A percentile compares a stretch with the other conserved stretches of the same genome.
These are phyloP conservation scores for Pan paniscus DNA, from an alignment of 2,113 vertebrate species.

Conservation along the genomic window DNA sequence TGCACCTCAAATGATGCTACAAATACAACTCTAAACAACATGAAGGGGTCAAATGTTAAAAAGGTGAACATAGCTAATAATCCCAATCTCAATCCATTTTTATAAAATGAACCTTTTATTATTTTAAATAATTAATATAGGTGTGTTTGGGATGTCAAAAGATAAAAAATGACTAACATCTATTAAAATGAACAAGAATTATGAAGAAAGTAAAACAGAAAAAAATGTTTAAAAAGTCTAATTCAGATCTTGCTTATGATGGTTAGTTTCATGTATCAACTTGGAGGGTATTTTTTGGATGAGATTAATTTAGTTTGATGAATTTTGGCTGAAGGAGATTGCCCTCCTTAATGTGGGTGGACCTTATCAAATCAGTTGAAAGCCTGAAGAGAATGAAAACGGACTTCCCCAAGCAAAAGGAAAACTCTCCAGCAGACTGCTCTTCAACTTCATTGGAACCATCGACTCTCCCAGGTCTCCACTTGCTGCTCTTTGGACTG, in stretches of 20 bases:
- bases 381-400: background rate
- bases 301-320: background rate
- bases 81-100: background rate
- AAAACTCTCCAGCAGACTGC: background rate
- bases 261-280: background rate
- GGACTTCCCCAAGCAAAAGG: background rate
- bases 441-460: background rate
- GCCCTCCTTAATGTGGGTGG: background rate
- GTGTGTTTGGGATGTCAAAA: background rate
- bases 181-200: background rate
- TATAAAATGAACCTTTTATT: background rate
- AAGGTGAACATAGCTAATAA: background rate
- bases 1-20: background rate
- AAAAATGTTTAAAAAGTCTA: background rate
- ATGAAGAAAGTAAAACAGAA: background rate
- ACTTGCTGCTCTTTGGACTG: background rate
- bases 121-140: conserved; percentile 12
- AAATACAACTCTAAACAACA: background rate
- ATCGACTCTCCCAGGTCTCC: too few species aligned
- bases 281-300: background rate
- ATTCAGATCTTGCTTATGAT: background rate
- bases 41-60: background rate
- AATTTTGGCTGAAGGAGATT: background rate
- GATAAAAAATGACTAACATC: background rate
- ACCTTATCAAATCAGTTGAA: background rate